Base-by-base conservation (phyloP, 2,888 invertebrate genomes). In the Acleris holmiana region DNA sequence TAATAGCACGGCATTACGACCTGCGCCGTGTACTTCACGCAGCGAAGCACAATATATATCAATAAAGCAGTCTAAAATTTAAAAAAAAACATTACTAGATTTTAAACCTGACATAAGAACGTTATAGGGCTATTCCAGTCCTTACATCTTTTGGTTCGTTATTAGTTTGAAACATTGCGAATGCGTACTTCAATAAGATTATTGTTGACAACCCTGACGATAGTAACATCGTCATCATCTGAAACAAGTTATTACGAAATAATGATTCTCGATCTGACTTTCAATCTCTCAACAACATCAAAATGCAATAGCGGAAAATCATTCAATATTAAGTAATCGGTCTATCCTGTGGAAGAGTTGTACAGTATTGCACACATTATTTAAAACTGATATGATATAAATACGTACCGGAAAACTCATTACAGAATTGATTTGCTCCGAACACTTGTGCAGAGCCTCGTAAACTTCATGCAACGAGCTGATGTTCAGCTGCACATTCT, bases 1-100 rank as follows among this genome's bases (percentile, higher is more conserved):
- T 79, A 86, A 68, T 84, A 85, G 67, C 90, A 89, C 0, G 89
- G 84, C 4, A 83, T 61, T 7, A 86, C 71, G 25, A 91, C 77
- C n/a, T 84, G 50, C 0, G 76, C 15, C 0, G 84, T 83, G 61
- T 85, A 83, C 62, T 86, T 89, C 4, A 84, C 0, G 57, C 84
- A 84, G 2, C 85, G 79, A 8, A 75, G 65, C 3, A 75, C 61
- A 3, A 80, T 59, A 60, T 80, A 86, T 1, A 77, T 4, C 2
- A 82, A 67, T 2, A 74, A 46, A 6, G 72, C 51, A 17, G 70
- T 40, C 64, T 67, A 18, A 2, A 67, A 63, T 47, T 1, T n/a
- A n/a, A n/a, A 49, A 44, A 60, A 53, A 49, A 1, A 44, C 5
- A 17, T 17, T 4, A 44, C n/a, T 15, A 44, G 4, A 44, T 44